Conservation (phyloP, 1,140 invertebrate species). For the Mesaphorura yosii region DNA sequence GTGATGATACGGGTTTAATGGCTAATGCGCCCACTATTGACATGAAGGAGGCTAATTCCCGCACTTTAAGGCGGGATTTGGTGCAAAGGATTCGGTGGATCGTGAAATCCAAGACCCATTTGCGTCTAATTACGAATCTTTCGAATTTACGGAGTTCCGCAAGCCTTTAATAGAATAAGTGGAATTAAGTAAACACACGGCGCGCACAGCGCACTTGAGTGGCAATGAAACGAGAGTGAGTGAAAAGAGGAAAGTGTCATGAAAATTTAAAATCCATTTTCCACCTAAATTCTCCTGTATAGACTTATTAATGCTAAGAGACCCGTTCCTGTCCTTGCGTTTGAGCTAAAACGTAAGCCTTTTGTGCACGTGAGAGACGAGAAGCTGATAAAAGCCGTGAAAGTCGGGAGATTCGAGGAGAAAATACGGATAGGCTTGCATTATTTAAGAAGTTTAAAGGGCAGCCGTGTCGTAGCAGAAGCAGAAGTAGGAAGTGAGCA, state of each 20-base stretch:
- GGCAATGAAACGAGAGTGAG: background rate
- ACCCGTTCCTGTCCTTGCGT: background rate
- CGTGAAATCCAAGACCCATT: slow-evolving; percentile 1
- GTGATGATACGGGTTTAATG: background rate
- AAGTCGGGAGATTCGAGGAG: no score
- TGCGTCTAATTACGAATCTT: background rate
- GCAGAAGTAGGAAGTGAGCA: no score
- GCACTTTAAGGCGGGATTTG: no score
- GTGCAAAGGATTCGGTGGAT: background rate
- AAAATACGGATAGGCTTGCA: no score
- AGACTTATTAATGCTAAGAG: background rate
- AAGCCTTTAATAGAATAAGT: slow-evolving; percentile 9
- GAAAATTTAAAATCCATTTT: background rate
- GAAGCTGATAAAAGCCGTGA: no score
- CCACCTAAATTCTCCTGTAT: background rate
- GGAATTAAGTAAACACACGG: slow-evolving; percentile 4
- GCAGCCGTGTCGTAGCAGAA: no score
- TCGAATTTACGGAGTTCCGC: slow-evolving; percentile 6
- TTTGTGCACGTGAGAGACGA: no score
- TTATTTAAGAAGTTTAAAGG: no score
- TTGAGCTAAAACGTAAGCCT: background rate
- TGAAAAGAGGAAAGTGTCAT: background rate
- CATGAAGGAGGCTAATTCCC: no score
- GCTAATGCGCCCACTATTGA: no score
- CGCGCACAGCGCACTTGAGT: background rate